phyloP scores from a whole-genome alignment of 1,140 invertebrate genomes.

The Stegodyphus mimosarum region DNA sequence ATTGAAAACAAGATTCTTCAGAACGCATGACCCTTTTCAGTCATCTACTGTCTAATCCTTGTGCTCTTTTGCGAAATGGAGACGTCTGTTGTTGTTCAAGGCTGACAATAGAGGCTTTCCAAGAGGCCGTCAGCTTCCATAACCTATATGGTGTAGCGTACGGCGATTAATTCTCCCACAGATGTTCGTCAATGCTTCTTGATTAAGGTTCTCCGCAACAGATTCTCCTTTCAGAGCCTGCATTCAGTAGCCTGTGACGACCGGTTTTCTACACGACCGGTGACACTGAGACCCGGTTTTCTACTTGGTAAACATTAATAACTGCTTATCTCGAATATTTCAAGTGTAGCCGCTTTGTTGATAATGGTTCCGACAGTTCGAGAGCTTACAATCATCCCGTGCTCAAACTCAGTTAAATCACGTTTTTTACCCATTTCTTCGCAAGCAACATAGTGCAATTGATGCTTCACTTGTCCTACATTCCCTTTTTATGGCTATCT shows the following conservation, averaged over 20 bases:
- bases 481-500: no score
- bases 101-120: neutral
- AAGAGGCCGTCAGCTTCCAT: neutral
- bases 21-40: no score
- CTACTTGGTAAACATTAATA: no score
- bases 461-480: no score
- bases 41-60: no score
- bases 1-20: no score
- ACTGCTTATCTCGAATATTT: neutral
- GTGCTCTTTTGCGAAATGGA: no score
- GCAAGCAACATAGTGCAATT: no score
- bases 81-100: no score
- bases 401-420: neutral
- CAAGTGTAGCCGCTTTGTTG: neutral
- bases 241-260: no score
- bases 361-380: neutral
- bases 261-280: no score
- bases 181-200: neutral
- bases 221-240: neutral
- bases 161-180: neutral
- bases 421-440: conserved; percentile 1
- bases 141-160: neutral
- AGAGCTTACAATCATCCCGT: conserved; percentile 1
- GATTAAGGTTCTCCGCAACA: neutral
- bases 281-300: no score